Percentiles rank a stretch among this genome's conserved stretches.
phyloP scores from a whole-genome alignment of 2,797 vertebrate genomes.

The Megaceryle alcyon region DNA sequence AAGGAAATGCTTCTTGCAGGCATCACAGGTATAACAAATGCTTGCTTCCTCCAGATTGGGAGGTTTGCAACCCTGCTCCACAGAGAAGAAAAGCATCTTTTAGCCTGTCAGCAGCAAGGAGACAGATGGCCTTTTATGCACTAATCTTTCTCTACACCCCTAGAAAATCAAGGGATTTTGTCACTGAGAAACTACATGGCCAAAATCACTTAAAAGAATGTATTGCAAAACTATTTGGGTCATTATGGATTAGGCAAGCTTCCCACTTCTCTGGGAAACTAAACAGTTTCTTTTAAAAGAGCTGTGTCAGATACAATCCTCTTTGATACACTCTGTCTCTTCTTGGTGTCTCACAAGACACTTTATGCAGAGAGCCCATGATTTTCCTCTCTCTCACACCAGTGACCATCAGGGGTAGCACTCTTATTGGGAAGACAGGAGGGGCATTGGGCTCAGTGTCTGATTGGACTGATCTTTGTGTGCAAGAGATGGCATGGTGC shows the following conservation, averaged over 20 bases:
- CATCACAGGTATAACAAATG: background rate
- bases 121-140: constrained; percentile 61
- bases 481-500: background rate
- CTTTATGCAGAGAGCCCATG: background rate
- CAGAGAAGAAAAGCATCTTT: background rate
- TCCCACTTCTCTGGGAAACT: background rate
- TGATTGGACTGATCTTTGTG: background rate
- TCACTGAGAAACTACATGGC: background rate
- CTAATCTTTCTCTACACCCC: constrained; percentile 12
- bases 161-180: constrained; percentile 45
- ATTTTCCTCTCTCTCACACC: background rate
- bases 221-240: background rate
- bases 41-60: background rate
- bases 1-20: background rate
- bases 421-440: background rate
- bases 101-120: constrained; percentile 20
- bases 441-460: background rate
- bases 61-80: background rate
- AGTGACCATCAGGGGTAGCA: rapidly evolving
- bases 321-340: background rate
- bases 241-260: constrained; percentile 39
- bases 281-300: background rate
- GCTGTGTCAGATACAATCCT: background rate
- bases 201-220: background rate
- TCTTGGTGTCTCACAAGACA: background rate